A percentile compares a stretch with the other conserved stretches of the same genome.
Evolutionary conservation across 2,797 vertebrate genomes (phyloP).

Genomic region (Glossophaga mutica): DNA sequence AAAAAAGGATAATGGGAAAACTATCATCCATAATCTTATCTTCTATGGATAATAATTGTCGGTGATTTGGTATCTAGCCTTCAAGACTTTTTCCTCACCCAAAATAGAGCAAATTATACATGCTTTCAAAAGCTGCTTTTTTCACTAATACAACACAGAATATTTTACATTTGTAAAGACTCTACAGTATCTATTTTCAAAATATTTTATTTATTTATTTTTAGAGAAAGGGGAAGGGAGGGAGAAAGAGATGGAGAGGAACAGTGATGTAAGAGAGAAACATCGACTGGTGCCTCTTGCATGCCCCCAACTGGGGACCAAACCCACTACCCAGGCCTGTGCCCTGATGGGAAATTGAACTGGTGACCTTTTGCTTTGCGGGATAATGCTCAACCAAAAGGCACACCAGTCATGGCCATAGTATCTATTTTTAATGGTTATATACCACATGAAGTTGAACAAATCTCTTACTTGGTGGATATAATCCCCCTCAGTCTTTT

Average conservation of each 20-base stretch:
- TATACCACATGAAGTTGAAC: background rate
- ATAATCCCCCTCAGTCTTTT: background rate
- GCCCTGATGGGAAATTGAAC: background rate
- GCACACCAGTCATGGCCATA: background rate
- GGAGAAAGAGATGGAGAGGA: background rate
- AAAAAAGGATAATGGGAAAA: background rate
- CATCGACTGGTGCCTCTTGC: background rate
- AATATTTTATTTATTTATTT: background rate
- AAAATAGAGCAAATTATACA: constrained; percentile 15
- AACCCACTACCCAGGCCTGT: background rate
- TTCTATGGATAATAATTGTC: background rate
- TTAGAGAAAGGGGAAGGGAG: background rate
- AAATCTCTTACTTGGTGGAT: background rate
- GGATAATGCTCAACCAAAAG: background rate
- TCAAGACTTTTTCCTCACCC: background rate
- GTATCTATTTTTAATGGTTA: constrained; percentile 24
- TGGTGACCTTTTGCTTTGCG: background rate
- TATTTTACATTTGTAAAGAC: background rate
- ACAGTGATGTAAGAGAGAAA: background rate
- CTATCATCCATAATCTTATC: constrained; percentile 6
- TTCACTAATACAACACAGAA: background rate
- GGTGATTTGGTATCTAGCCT: background rate
- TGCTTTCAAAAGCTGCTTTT: background rate
- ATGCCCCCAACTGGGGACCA: background rate
- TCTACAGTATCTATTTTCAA: background rate